Evolutionary conservation across 2,797 vertebrate species (phyloP), one percentile per base, ranked within the genome.

Genomic region (Etheostoma nigrum): DNA sequence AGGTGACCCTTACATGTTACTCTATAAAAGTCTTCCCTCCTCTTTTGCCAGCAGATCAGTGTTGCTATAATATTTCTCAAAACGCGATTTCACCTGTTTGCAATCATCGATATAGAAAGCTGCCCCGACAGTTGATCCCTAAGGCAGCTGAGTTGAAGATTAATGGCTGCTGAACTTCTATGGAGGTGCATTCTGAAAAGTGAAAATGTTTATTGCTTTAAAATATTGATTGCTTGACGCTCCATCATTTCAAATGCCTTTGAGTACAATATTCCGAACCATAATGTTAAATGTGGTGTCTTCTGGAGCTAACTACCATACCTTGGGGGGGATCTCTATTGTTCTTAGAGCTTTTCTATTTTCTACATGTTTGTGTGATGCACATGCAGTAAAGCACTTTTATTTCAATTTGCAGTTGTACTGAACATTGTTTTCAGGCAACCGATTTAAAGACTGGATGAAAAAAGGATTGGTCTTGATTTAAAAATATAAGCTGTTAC

Each of bases 161-260:
- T 4, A 85, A 85, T 44, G n/a, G 81, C 70, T 16, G 70, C 48
- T 53, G 64, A 81, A 82, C 76, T 72, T 74, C 60, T 12, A 13
- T 1, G 14, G 58, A 77, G 72, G 10, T 51, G 60, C 47, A 23
- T 74, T 75, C n/a, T 65, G 77, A 65, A 75, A 86, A 78, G 16
- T 55, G 63, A 84, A 88, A 74, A 67, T 71, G 85, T 86, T 87
- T 30, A 76, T 72, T 67, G 77, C 78, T 84, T 79, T 86, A 76
- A 80, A 81, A 82, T 77, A 60, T 82, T 64, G 84, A 85, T 75
- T 58, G 51, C 61, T 51, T 44, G 19, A 59, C 12, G 59, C 58
- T 70, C 70, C 40, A 13, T 84, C 66, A 68, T 73, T 75, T 76
- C 58, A 6, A 33, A 33, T 53, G 49, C 45, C 36, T 79, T 58